Evolutionary conservation across 1,140 invertebrate genomes (phyloP).

Genomic region (Leptinotarsa undecemlineata): DNA sequence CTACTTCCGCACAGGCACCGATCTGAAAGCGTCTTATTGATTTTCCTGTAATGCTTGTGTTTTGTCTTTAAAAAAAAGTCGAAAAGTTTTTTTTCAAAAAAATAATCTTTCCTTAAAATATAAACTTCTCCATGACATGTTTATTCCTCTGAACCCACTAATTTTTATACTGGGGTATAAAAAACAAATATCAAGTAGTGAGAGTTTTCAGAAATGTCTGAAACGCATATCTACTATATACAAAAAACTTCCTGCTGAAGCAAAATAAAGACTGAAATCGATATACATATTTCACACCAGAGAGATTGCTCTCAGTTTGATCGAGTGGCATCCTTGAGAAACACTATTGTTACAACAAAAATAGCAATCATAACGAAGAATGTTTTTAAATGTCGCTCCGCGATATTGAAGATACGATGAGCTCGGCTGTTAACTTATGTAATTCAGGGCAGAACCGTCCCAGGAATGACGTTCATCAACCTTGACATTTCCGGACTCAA

Average conservation of each 20-base stretch:
- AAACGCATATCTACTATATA: no score
- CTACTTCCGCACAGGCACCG: no score
- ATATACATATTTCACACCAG: slow-evolving; percentile 1
- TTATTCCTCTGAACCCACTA: no score
- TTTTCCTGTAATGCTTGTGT: no score
- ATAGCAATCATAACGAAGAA: slow-evolving; percentile 9
- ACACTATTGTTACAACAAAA: slow-evolving; percentile 12
- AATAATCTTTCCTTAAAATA: no score
- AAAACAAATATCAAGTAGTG: no score
- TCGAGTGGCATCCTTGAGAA: slow-evolving; percentile 11
- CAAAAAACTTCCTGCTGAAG: not conserved
- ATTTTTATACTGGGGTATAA: no score
- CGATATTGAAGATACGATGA: not conserved
- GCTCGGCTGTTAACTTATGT: slow-evolving; percentile 9
- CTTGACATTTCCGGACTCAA: not conserved
- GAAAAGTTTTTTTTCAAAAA: no score
- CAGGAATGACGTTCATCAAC: not conserved
- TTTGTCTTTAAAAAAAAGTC: no score
- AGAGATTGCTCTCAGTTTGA: slow-evolving; percentile 1
- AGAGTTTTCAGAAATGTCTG: no score
- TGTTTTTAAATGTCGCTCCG: slow-evolving; percentile 12
- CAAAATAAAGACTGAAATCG: not conserved
- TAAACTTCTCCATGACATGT: no score
- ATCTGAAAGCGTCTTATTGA: no score
- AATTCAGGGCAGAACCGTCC: slow-evolving; percentile 10